A percentile compares a stretch with the other conserved stretches of the same genome.
These are phyloP conservation scores for Podilymbus podiceps DNA, from an alignment of 2,113 vertebrate genomes.

Conservation along the genomic window DNA sequence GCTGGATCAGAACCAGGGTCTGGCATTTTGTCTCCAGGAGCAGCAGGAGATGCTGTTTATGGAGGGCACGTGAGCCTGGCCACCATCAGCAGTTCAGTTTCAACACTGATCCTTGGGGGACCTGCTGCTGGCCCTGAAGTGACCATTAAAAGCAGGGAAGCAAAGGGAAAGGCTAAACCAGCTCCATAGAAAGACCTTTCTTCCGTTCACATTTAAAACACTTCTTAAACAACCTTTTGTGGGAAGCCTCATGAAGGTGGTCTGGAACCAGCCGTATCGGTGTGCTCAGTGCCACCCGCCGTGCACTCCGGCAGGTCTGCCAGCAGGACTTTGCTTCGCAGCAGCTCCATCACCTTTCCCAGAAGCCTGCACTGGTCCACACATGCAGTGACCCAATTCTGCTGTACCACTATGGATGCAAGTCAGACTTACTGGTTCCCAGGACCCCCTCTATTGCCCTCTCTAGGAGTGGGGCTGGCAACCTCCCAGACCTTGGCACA, in stretches of 20 bases:
- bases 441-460: neutral
- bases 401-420: neutral
- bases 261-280: fast-evolving
- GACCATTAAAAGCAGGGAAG: neutral
- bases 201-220: neutral
- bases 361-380: neutral
- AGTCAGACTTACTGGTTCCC: neutral
- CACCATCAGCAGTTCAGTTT: neutral
- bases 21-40: neutral
- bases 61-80: fast-evolving
- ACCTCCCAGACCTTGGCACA: neutral
- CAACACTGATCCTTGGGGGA: neutral
- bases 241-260: fast-evolving
- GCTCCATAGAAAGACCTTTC: neutral
- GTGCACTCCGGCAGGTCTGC: fast-evolving
- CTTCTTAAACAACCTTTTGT: neutral
- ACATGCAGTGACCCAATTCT: neutral
- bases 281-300: fast-evolving
- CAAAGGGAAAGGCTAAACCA: neutral
- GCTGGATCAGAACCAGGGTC: neutral
- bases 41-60: neutral
- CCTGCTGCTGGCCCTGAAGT: neutral
- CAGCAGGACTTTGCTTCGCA: neutral
- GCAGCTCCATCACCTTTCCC: neutral
- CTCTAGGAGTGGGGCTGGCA: neutral